Evolutionary conservation across 1,140 invertebrate species (phyloP).

Genomic region (Melipona quadrifasciata): DNA sequence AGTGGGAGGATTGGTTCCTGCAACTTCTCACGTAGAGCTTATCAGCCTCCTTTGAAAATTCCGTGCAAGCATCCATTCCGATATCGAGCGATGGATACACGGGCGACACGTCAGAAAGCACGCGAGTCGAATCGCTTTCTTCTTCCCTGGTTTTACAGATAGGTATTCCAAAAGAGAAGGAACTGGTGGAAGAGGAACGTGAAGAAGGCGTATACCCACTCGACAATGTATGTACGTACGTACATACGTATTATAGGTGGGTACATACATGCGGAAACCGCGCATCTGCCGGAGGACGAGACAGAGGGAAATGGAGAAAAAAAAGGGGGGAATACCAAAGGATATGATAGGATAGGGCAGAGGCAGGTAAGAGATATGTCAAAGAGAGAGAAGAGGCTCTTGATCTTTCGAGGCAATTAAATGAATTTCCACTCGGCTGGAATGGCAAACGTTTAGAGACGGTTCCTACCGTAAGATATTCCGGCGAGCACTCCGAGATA

Average conservation of each 20-base stretch:
- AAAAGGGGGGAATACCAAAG: not conserved
- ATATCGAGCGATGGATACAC: too few species aligned
- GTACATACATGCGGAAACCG: conserved; percentile 16
- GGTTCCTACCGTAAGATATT: conserved; percentile 68
- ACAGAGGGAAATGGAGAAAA: not conserved
- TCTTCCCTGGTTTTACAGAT: not conserved
- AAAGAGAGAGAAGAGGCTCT: conserved; percentile 66
- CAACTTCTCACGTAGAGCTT: too few species aligned
- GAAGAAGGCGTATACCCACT: not conserved
- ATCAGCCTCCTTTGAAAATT: too few species aligned
- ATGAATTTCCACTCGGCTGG: conserved; percentile 70
- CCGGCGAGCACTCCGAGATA: conserved; percentile 63
- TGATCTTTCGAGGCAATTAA: conserved; percentile 70
- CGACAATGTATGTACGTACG: not conserved
- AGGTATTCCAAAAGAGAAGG: not conserved
- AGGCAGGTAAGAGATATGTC: conserved; percentile 33
- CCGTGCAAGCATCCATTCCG: too few species aligned
- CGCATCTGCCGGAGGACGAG: not conserved
- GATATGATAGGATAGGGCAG: not conserved
- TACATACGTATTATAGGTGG: too few species aligned
- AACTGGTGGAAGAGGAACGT: not conserved
- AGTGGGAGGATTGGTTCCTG: too few species aligned
- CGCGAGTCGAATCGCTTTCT: conserved; percentile 2
- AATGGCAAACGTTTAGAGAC: conserved; percentile 72
- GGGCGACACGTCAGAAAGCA: not conserved